These are phyloP conservation scores for Eufriesea mexicana DNA, from an alignment of 1,140 invertebrate species.

Conservation along the genomic window DNA sequence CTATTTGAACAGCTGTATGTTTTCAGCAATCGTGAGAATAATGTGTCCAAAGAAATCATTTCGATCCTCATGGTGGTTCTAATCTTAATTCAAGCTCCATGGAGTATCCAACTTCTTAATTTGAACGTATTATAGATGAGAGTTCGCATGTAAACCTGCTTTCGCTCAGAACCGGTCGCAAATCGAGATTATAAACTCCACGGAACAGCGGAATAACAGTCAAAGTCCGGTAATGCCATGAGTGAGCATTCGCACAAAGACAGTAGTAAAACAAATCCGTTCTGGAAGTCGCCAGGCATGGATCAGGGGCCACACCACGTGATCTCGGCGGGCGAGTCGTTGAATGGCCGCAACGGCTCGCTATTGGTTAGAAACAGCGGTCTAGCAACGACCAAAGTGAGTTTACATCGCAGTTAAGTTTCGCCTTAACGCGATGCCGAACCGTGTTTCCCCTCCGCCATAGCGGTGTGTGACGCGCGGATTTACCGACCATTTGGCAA, in stretches of 20 bases:
- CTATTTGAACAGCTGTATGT: too few relatives aligned
- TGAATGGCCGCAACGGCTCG: constrained; percentile 51
- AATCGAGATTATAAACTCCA: not conserved
- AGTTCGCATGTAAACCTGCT: not conserved
- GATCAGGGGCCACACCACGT: constrained; percentile 40
- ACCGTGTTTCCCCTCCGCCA: constrained; percentile 47
- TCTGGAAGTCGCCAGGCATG: constrained; percentile 42
- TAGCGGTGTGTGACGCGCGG: constrained; percentile 52
- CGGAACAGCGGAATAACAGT: not conserved
- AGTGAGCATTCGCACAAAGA: not conserved
- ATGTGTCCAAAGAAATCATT: too few relatives aligned
- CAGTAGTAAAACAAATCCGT: constrained; percentile 38
- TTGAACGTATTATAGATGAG: too few relatives aligned
- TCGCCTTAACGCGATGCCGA: constrained; percentile 62
- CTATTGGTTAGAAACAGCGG: constrained; percentile 58
- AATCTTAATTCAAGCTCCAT: too few relatives aligned
- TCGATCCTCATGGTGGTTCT: too few relatives aligned
- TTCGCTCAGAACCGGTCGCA: not conserved
- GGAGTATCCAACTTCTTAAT: too few relatives aligned
- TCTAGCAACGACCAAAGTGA: constrained; percentile 50
- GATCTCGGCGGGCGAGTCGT: constrained; percentile 54
- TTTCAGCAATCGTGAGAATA: too few relatives aligned
- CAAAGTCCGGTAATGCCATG: too few relatives aligned
- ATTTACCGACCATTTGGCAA: constrained; percentile 74
- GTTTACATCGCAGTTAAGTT: constrained; percentile 73